Evolutionary conservation across 2,888 invertebrate genomes (phyloP).

Genomic region (Ischnura elegans): DNA sequence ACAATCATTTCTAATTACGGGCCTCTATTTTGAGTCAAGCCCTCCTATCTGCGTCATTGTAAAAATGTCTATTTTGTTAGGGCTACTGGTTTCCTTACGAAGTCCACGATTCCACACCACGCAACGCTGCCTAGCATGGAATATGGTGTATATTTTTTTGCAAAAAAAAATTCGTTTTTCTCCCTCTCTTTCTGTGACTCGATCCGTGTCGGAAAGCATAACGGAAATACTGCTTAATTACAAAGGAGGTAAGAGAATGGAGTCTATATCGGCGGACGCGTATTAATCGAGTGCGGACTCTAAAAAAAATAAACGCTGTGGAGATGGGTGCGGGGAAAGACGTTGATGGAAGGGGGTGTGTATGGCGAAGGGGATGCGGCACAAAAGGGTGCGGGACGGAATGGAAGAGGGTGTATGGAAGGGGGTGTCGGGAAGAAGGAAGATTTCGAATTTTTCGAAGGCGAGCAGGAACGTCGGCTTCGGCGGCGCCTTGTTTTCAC

Average conservation of each 20-base stretch:
- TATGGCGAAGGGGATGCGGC: not conserved
- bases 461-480: not conserved
- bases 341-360: not conserved
- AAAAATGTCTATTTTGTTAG: too few species aligned
- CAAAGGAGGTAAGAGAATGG: not conserved
- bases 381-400: not conserved
- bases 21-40: too few species aligned
- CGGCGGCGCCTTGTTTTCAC: conserved; percentile 46
- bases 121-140: too few species aligned
- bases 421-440: not conserved
- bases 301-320: not conserved
- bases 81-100: too few species aligned
- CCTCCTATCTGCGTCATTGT: too few species aligned
- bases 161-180: too few species aligned
- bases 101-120: too few species aligned
- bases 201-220: too few species aligned
- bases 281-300: conserved; percentile 7
- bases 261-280: not conserved
- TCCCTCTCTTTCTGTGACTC: too few species aligned
- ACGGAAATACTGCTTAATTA: not conserved
- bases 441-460: conserved; percentile 42
- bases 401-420: not conserved
- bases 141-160: too few species aligned
- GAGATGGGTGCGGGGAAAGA: not conserved
- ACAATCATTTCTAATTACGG: too few species aligned